These are phyloP conservation scores for Ageneiosus marmoratus DNA, from an alignment of 2,113 vertebrate species.

Conservation along the genomic window DNA sequence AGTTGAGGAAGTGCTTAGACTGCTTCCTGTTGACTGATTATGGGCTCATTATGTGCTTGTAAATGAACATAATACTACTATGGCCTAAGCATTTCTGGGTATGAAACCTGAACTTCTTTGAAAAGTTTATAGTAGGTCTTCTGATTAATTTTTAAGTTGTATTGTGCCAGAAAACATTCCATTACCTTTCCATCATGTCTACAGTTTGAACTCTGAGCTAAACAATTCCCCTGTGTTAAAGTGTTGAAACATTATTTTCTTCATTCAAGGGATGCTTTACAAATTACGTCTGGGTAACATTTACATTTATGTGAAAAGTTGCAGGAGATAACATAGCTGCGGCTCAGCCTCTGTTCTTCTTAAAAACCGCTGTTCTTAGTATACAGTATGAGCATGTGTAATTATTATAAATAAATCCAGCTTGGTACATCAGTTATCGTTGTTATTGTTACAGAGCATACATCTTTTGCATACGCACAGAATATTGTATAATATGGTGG, in stretches of 20 bases:
- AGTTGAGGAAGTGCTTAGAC: not conserved
- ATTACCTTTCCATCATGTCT: slow-evolving; percentile 7
- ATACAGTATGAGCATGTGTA: not conserved
- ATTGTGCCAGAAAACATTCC: slow-evolving; percentile 18
- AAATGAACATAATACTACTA: not conserved
- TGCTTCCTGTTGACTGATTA: not conserved
- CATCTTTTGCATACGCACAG: not conserved
- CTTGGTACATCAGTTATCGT: not conserved
- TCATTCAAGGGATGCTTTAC: not conserved
- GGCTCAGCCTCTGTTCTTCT: not conserved
- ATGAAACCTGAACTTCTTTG: not conserved
- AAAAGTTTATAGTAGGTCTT: not conserved
- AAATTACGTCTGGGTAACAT: slow-evolving; percentile 13
- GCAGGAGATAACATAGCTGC: not conserved
- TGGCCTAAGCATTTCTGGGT: not conserved
- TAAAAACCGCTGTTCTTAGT: not conserved
- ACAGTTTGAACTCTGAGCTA: not conserved
- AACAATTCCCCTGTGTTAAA: slow-evolving; percentile 3
- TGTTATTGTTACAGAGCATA: not conserved
- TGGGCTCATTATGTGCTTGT: not conserved
- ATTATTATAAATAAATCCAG: not conserved
- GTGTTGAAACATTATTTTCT: slow-evolving; percentile 8
- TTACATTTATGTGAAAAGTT: not conserved
- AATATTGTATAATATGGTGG: not conserved
- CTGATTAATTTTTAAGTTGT: not conserved